These are phyloP conservation scores for Zaprionus lachaisei DNA, from an alignment of 1,140 invertebrate genomes.

Conservation along the genomic window DNA sequence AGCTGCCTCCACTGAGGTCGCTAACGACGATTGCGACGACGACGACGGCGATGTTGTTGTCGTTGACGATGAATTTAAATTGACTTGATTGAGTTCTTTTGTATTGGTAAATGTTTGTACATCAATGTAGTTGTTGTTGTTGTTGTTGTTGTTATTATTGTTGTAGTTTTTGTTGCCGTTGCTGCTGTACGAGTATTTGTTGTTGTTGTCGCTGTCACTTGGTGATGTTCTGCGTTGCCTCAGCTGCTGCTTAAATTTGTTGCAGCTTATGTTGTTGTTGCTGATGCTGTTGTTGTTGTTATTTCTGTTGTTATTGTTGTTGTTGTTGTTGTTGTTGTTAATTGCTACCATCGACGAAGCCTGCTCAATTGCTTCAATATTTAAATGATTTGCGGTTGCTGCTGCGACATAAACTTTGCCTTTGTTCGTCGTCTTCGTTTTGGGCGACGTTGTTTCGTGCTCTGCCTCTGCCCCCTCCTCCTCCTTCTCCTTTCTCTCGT, in stretches of 20 bases:
- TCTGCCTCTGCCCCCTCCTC: background rate
- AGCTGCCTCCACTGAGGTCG: constrained; percentile 61
- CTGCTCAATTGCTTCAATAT: constrained; percentile 70
- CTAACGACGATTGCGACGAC: constrained; percentile 30
- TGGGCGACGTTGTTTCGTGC: background rate
- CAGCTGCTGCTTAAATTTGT: constrained; percentile 67
- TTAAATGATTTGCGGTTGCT: constrained; percentile 61
- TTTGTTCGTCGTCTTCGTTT: constrained; percentile 28
- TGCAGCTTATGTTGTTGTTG: constrained; percentile 43
- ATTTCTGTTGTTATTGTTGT: constrained; percentile 1
- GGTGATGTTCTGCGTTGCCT: constrained; percentile 61
- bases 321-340: constrained; percentile 56
- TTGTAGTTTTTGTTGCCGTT: constrained; percentile 18
- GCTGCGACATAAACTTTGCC: constrained; percentile 62
- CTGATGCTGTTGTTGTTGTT: constrained; percentile 13
- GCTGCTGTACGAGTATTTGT: constrained; percentile 55
- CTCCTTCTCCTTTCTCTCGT: background rate
- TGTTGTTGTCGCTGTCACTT: constrained; percentile 64
- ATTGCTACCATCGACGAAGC: constrained; percentile 60
- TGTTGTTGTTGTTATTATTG: background rate
- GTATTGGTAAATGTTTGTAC: constrained; percentile 81
- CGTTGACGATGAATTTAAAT: constrained; percentile 79
- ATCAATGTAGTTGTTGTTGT: constrained; percentile 50
- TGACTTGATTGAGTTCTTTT: constrained; percentile 80
- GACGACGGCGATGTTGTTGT: constrained; percentile 20